These are phyloP conservation scores for Pinctada fucata DNA, from an alignment of 2,888 invertebrate species.

Conservation along the genomic window DNA sequence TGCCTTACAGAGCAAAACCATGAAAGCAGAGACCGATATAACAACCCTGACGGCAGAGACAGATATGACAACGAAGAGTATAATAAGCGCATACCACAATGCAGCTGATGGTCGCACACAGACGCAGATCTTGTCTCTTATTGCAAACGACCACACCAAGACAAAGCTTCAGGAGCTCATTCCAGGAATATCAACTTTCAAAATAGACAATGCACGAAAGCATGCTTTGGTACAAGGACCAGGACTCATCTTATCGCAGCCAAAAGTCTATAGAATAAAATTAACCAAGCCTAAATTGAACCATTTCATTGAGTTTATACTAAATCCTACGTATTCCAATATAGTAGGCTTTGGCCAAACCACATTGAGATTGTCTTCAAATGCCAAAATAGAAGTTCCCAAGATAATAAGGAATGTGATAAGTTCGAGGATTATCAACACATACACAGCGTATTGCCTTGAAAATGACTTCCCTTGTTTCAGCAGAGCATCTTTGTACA, in stretches of 20 bases:
- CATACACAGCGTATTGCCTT: constrained; percentile 9
- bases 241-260: constrained; percentile 4
- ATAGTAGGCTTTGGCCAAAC: constrained; percentile 32
- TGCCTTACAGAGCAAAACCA: no score
- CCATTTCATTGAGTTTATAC: constrained; percentile 22
- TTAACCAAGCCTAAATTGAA: not conserved
- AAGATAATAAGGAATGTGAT: constrained; percentile 22
- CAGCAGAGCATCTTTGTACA: constrained; percentile 21
- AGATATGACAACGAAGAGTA: not conserved
- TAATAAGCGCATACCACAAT: constrained; percentile 19
- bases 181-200: constrained; percentile 8
- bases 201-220: constrained; percentile 24
- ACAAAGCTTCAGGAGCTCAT: constrained; percentile 17
- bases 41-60: no score
- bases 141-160: constrained; percentile 21
- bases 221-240: constrained; percentile 15
- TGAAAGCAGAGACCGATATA: no score
- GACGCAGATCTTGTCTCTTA: constrained; percentile 17
- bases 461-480: constrained; percentile 11
- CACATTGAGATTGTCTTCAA: constrained; percentile 14
- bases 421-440: constrained; percentile 15
- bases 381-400: constrained; percentile 21
- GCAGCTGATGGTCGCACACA: constrained; percentile 21
- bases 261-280: constrained; percentile 20
- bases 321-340: constrained; percentile 18